These are phyloP conservation scores for Diaphora mendica DNA, from an alignment of 2,888 invertebrate genomes.

Conservation along the genomic window DNA sequence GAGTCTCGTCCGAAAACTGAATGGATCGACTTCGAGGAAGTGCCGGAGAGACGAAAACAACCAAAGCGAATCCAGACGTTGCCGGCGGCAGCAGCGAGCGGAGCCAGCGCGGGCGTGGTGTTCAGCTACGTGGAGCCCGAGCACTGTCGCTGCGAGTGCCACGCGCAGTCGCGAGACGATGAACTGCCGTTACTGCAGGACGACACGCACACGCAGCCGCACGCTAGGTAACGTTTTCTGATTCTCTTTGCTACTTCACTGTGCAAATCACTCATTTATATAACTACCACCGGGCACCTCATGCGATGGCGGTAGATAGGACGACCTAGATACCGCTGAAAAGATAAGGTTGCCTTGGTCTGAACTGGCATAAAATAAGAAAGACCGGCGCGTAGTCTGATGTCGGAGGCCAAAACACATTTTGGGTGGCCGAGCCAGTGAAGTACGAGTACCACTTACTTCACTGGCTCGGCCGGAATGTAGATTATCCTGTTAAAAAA, in stretches of 20 bases:
- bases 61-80: conserved; percentile 94
- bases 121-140: conserved; percentile 94
- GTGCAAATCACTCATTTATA: neutral
- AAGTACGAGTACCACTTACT: no score
- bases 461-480: neutral
- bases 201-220: neutral
- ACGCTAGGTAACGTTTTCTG: neutral
- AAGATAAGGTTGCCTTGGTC: no score
- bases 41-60: conserved; percentile 93
- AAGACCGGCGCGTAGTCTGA: no score
- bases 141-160: conserved; percentile 95
- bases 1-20: conserved; percentile 77
- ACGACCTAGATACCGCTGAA: no score
- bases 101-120: conserved; percentile 72
- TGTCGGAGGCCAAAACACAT: no score
- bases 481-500: neutral
- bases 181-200: neutral
- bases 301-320: no score
- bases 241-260: neutral
- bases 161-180: conserved; percentile 75
- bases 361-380: no score
- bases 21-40: conserved; percentile 96
- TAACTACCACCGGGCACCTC: no score
- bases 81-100: conserved; percentile 85
- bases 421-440: no score